Base-by-base conservation (phyloP, 1,140 invertebrate genomes). In the Achroia grisella region DNA sequence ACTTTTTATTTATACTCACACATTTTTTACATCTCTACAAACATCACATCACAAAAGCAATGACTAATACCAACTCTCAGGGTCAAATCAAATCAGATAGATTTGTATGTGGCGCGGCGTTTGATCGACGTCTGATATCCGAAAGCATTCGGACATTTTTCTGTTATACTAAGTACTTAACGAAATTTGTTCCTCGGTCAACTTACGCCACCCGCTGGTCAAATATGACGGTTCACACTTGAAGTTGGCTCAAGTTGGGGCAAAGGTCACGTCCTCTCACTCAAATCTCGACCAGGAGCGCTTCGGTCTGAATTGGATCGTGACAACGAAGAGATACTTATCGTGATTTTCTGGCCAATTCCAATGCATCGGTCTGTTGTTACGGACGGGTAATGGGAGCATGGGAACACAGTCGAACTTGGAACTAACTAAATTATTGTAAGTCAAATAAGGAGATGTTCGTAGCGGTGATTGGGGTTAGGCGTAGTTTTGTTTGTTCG, bases 341-440 rank as follows among this genome's bases (percentile, higher is more conserved):
- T 84, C 80, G 71, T 80, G 79, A 78, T 76, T 72, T 74, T 79
- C 74, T 77, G 72, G 66, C 73, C 79, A 80, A 80, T 76, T 74
- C 65, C 62, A 56, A 74, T 75, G 63, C 70, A 67, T 62, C 52
- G 61, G 43, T 56, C 57, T 44, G 67, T 70, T 71, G 68, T 75
- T 67, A 61, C 51, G 11, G 50, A 60, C 48, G 55, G 48, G 62
- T 63, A 83, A 79, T 80, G 60, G 71, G 73, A 76, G 70, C 76
- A 79, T 79, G 79, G 66, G 79, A 80, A 79, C 60, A 56, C 62
- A 41, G 39, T 55, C 46, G 15, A 54, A 69, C 44, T 64, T 56
- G 45, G 55, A 58, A 56, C 55, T 62, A 62, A 66, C 55, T 52
- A 63, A 73, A 79, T 74, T 75, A 65, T 71, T 71, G 60, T 66